Evolutionary conservation across 2,113 vertebrate genomes (phyloP).

Genomic region (Epinephelus cyanopodus): DNA sequence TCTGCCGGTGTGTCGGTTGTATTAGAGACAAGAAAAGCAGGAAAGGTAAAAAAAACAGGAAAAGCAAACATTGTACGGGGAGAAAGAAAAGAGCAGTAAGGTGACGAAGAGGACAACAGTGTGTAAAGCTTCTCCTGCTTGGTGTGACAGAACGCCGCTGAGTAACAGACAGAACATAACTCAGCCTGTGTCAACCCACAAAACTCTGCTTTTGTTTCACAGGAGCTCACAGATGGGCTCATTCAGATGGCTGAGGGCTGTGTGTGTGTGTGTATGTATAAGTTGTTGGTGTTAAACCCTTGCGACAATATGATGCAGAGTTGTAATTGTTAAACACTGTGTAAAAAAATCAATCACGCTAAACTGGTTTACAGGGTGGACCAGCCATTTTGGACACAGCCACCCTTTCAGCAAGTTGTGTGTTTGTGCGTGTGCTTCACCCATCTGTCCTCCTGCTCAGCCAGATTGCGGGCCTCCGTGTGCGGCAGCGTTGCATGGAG

Average conservation of each 20-base stretch:
- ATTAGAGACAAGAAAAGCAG: background rate
- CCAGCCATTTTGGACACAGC: slow-evolving; percentile 24
- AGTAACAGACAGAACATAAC: slow-evolving; percentile 46
- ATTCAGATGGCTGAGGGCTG: slow-evolving; percentile 60
- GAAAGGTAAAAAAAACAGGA: no score
- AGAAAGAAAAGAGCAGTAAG: slow-evolving; percentile 8
- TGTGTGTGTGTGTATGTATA: slow-evolving; percentile 2
- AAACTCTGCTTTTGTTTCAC: slow-evolving; percentile 74
- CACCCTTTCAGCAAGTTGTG: slow-evolving; percentile 26
- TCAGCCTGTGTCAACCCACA: slow-evolving; percentile 51
- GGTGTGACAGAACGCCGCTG: slow-evolving; percentile 43
- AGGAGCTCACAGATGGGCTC: slow-evolving; percentile 80
- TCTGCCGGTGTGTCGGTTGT: slow-evolving; percentile 9
- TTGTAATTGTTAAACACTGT: slow-evolving; percentile 44
- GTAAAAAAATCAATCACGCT: slow-evolving; percentile 65
- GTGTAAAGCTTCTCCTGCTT: slow-evolving; percentile 27
- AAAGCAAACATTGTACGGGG: background rate
- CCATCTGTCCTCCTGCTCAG: slow-evolving; percentile 64
- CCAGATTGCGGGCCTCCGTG: slow-evolving; percentile 49
- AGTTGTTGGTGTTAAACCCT: slow-evolving; percentile 35
- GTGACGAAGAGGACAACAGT: background rate
- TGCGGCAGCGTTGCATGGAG: slow-evolving; percentile 32
- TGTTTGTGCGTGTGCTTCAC: slow-evolving; percentile 26
- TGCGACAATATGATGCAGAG: slow-evolving; percentile 32
- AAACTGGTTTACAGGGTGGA: slow-evolving; percentile 56